Evolutionary conservation across 1,140 invertebrate species (phyloP), one percentile per base, ranked within the genome.

Genomic region (Trissolcus basalis): DNA sequence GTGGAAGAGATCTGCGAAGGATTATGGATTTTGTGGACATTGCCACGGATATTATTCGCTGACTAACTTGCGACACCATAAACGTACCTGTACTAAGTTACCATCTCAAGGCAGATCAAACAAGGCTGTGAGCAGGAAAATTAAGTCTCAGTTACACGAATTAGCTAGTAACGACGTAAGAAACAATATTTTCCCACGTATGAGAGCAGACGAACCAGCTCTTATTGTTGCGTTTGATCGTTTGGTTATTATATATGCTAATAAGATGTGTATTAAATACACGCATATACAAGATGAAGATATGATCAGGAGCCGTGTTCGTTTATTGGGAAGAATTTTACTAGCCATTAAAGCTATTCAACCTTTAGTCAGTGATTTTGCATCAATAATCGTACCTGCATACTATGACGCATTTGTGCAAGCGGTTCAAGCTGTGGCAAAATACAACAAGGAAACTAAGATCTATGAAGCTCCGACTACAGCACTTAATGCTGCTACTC

Each of bases 301-400:
- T 1, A 8, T 13, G 7, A 44, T 44, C 1, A 11, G 43, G 3
- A 4, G 7, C 11, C 3, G 8, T 4, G 3, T 44, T 0, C 11
- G 43, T 3, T 44, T 44, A 44, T 14, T 44, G 3, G 43, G 43
- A 44, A 6, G 13, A 1, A 44, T 44, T 44, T 8, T 44, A 4
- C 2, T 44, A 44, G 43, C 43, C 1, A 39, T 39, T 39, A 39
- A n/a, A n/a, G n/a, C n/a, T n/a, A n/a, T n/a, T n/a, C n/a, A n/a
- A n/a, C n/a, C n/a, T n/a, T 12, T 13, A 27, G n/a, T 60, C 27
- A 33, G 32, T 8, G 43, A 50, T 56, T 48, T 55, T 27, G 61
- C 51, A 4, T 48, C 61, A 15, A 0, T 65, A 6, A 55, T 47
- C 33, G 11, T 12, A 4, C 53, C 61, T 0, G 39, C 39, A 15